Percentiles rank a stretch among this genome's conserved stretches.
phyloP scores from a whole-genome alignment of 2,888 invertebrate species.

The Drosophila conformis region DNA sequence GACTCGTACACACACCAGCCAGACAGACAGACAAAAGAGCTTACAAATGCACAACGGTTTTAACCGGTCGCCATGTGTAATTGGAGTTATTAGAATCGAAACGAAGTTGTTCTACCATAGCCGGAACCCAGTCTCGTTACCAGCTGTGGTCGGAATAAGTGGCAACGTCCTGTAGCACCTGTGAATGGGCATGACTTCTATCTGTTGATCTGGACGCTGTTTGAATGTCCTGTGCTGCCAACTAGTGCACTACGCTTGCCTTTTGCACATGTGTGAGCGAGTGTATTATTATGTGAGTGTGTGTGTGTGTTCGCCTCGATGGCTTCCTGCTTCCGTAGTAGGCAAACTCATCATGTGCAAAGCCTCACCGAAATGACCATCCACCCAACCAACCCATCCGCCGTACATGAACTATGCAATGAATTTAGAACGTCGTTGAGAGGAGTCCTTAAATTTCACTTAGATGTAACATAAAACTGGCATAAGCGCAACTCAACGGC shows the following conservation, averaged over 20 bases:
- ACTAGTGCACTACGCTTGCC: conserved; percentile 23
- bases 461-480: conserved; percentile 80
- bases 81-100: conserved; percentile 80
- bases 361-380: conserved; percentile 40
- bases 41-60: conserved; percentile 68
- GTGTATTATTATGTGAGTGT: conserved; percentile 7
- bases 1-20: conserved; percentile 5
- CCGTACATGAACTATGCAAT: conserved; percentile 63
- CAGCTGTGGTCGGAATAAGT: conserved; percentile 66
- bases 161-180: conserved; percentile 69
- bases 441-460: conserved; percentile 82
- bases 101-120: conserved; percentile 52
- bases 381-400: neutral
- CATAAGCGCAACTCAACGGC: conserved; percentile 75
- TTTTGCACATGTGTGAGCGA: conserved; percentile 1
- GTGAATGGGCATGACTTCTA: conserved; percentile 29
- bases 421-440: conserved; percentile 75
- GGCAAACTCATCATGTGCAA: conserved; percentile 71
- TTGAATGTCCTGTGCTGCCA: conserved; percentile 34
- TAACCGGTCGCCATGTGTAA: conserved; percentile 73
- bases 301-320: conserved; percentile 56
- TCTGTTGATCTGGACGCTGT: conserved; percentile 29
- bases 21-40: neutral
- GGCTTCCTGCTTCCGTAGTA: conserved; percentile 71
- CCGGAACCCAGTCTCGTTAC: conserved; percentile 41